Evolutionary conservation across 1,140 invertebrate species (phyloP).

Genomic region (Prorops nasuta): DNA sequence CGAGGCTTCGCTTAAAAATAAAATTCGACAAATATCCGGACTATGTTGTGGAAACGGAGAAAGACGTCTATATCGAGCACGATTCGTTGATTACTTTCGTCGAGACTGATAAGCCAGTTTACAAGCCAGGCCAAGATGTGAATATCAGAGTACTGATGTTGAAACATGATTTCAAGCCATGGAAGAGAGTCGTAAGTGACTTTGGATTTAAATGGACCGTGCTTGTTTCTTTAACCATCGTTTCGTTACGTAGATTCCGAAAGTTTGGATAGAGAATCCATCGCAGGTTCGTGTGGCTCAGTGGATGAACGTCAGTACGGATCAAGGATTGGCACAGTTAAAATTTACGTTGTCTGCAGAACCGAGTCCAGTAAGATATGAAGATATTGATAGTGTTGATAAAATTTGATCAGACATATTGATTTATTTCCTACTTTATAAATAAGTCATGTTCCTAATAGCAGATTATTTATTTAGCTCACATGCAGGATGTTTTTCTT

Average conservation of each 20-base stretch:
- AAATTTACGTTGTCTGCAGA: constrained; percentile 59
- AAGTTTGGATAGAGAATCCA: constrained; percentile 64
- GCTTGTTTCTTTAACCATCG: background rate
- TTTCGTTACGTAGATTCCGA: constrained; percentile 52
- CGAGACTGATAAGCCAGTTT: constrained; percentile 62
- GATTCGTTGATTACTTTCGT: constrained; percentile 56
- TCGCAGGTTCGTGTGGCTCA: constrained; percentile 59
- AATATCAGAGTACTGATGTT: constrained; percentile 58
- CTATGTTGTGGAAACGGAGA: constrained; percentile 54
- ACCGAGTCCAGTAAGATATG: constrained; percentile 51
- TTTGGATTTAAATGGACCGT: too few species aligned
- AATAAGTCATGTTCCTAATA: too few species aligned
- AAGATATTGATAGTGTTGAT: too few species aligned
- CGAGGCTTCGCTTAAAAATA: constrained; percentile 55
- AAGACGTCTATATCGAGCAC: constrained; percentile 48
- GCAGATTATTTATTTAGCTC: too few species aligned
- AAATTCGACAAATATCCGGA: constrained; percentile 56
- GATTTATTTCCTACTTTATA: too few species aligned
- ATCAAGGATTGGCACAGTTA: constrained; percentile 59
- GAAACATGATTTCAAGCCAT: constrained; percentile 55
- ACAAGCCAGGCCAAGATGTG: constrained; percentile 64
- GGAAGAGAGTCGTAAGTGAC: constrained; percentile 51
- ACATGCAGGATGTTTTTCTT: too few species aligned
- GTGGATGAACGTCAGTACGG: constrained; percentile 59
- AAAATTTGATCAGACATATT: too few species aligned